These are phyloP conservation scores for Acanthurus lineatus DNA, from an alignment of 2,797 vertebrate genomes.

Conservation along the genomic window DNA sequence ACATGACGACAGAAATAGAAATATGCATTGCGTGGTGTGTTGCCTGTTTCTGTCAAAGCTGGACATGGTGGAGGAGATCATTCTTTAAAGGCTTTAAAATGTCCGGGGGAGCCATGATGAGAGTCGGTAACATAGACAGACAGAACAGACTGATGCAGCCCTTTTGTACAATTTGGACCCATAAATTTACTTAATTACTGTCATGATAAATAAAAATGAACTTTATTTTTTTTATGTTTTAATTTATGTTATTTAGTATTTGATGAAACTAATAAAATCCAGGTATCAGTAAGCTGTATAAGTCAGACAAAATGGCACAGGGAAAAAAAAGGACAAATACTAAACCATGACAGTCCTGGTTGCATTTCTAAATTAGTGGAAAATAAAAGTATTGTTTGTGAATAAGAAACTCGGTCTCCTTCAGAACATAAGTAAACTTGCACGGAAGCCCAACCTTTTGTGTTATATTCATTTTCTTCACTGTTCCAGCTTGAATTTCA, in stretches of 20 bases:
- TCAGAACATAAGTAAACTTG: slow-evolving; percentile 6
- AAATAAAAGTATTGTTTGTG: background rate
- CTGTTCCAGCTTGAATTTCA: slow-evolving; percentile 4
- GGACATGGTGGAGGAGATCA: slow-evolving; percentile 41
- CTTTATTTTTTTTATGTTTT: background rate
- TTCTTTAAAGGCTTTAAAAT: slow-evolving; percentile 40
- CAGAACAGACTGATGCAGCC: background rate
- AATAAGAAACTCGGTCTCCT: background rate
- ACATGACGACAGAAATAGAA: slow-evolving; percentile 67
- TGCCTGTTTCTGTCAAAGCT: slow-evolving; percentile 56
- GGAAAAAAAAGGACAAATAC: background rate
- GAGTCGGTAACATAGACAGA: slow-evolving; percentile 16
- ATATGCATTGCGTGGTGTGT: slow-evolving; percentile 49
- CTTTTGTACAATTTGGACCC: background rate
- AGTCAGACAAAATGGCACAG: background rate
- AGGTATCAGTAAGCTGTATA: background rate
- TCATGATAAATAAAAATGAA: background rate
- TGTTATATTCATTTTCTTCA: background rate
- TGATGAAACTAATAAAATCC: slow-evolving; percentile 3
- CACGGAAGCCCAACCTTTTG: background rate
- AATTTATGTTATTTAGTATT: background rate
- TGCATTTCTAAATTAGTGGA: slow-evolving; percentile 3
- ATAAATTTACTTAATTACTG: slow-evolving; percentile 5
- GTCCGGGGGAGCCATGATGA: slow-evolving; percentile 18
- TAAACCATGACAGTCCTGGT: background rate